Percentiles rank a stretch among this genome's conserved stretches.
phyloP scores from a whole-genome alignment of 2,797 vertebrate genomes.

The Aphelocoma californica region DNA sequence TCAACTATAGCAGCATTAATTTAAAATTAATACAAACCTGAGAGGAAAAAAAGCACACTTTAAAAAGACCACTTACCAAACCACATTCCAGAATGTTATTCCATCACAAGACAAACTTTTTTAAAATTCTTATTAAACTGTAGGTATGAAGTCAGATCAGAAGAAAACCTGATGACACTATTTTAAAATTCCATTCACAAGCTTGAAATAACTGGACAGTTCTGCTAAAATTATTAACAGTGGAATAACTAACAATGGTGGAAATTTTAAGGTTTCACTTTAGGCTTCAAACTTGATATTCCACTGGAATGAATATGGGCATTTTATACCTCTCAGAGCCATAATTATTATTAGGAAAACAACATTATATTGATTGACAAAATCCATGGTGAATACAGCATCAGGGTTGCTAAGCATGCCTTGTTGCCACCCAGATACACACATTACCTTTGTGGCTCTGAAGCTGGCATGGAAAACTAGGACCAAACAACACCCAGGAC shows the following conservation, averaged over 20 bases:
- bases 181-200: not conserved
- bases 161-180: not conserved
- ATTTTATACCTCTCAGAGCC: not conserved
- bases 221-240: constrained; percentile 29
- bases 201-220: not conserved
- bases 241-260: not conserved
- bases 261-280: not conserved
- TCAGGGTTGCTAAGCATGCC: not conserved
- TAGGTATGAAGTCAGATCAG: not conserved
- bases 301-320: not conserved
- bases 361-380: not conserved
- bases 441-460: not conserved
- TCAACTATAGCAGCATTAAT: not conserved
- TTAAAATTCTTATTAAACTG: not conserved
- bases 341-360: not conserved
- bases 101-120: not conserved
- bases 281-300: not conserved
- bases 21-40: not conserved
- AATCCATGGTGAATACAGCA: not conserved
- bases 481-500: not conserved
- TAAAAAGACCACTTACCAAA: not conserved
- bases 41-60: not conserved
- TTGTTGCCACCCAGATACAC: not conserved
- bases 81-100: not conserved
- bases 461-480: not conserved